Conservation (phyloP, 2,113 vertebrate genomes). For the Ctenomys sociabilis region DNA sequence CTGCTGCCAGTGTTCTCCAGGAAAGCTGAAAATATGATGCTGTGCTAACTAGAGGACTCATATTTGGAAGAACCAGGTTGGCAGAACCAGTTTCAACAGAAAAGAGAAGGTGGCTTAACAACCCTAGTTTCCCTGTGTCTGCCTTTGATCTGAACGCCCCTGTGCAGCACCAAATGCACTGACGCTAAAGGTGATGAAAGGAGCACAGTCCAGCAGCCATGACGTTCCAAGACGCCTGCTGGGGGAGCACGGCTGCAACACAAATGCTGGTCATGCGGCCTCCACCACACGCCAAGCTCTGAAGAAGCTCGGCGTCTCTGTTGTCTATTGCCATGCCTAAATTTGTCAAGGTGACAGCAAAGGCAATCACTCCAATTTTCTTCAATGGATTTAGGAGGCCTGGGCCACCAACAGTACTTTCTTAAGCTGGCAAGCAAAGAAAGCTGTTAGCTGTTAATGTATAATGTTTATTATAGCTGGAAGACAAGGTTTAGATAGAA, state of each 20-base stretch:
- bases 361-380: background rate
- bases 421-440: conserved; percentile 56
- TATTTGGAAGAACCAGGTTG: background rate
- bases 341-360: conserved; percentile 26
- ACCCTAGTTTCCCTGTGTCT: background rate
- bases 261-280: background rate
- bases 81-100: background rate
- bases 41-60: background rate
- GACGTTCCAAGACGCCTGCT: conserved; percentile 12
- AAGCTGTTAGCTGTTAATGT: conserved; percentile 50
- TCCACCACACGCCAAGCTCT: background rate
- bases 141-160: background rate
- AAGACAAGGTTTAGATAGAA: conserved; percentile 43
- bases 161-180: background rate
- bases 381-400: conserved; percentile 11
- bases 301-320: background rate
- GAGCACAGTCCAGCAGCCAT: background rate
- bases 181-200: background rate
- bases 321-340: background rate
- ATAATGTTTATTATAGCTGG: conserved; percentile 23
- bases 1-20: background rate
- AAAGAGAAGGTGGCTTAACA: background rate
- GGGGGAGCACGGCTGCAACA: background rate
- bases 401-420: conserved; percentile 48
- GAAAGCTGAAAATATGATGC: background rate